Conservation (phyloP, 2,113 vertebrate genomes). For the Scatophagus argus region DNA sequence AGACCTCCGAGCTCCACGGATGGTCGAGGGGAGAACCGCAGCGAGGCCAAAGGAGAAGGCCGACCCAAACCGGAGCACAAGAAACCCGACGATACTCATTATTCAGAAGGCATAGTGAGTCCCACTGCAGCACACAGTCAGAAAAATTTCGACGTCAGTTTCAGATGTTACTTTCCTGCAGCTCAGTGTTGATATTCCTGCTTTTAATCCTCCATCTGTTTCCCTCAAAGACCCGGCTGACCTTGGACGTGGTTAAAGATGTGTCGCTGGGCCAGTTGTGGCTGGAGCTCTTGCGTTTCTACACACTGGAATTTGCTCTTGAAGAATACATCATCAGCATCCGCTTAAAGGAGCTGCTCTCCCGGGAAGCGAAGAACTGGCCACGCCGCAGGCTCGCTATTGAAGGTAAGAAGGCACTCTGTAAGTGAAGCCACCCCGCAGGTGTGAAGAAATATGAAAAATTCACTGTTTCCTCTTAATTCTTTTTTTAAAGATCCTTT, state of each 20-base stretch:
- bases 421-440: background rate
- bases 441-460: background rate
- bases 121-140: background rate
- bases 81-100: constrained; percentile 80
- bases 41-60: constrained; percentile 82
- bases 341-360: constrained; percentile 91
- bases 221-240: constrained; percentile 86
- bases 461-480: background rate
- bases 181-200: background rate
- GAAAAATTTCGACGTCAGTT: background rate
- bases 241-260: constrained; percentile 81
- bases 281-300: constrained; percentile 97
- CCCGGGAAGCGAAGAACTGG: constrained; percentile 97
- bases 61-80: constrained; percentile 87
- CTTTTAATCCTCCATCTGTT: background rate
- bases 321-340: constrained; percentile 98
- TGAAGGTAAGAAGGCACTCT: constrained; percentile 86
- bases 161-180: background rate
- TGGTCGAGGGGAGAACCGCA: constrained; percentile 87
- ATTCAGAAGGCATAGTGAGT: constrained; percentile 89
- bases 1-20: constrained; percentile 86
- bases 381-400: constrained; percentile 96
- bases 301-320: constrained; percentile 97
- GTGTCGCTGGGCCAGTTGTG: constrained; percentile 92
- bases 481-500: constrained; percentile 89